These are phyloP conservation scores for Gracilinanus agilis DNA, from an alignment of 2,113 vertebrate species.

Conservation along the genomic window DNA sequence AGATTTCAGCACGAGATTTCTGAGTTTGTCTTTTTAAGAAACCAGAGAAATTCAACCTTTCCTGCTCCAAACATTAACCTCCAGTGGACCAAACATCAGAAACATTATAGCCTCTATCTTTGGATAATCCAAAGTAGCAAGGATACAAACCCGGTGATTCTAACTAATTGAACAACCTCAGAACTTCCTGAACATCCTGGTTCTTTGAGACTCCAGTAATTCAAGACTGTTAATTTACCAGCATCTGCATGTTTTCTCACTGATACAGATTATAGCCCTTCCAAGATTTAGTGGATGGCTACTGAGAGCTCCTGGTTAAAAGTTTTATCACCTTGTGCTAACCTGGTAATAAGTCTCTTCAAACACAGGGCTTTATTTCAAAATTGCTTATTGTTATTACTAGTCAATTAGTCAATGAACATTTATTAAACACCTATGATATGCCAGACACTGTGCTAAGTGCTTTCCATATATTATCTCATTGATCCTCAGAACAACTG, in stretches of 20 bases:
- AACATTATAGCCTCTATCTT: slow-evolving; percentile 17
- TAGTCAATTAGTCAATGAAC: neutral
- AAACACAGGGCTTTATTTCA: neutral
- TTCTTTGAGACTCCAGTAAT: neutral
- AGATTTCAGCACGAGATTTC: slow-evolving; percentile 44
- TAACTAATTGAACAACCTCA: neutral
- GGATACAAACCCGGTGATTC: neutral
- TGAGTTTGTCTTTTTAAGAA: slow-evolving; percentile 40
- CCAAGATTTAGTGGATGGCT: neutral
- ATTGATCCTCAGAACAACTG: neutral
- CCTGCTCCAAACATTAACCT: slow-evolving; percentile 11
- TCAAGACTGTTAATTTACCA: neutral
- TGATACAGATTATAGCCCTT: neutral
- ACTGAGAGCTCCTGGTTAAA: neutral
- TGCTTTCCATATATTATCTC: neutral
- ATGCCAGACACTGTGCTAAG: neutral
- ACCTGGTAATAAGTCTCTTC: neutral
- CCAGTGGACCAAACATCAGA: slow-evolving; percentile 2
- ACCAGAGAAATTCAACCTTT: slow-evolving; percentile 20
- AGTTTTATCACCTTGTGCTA: neutral
- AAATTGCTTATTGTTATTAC: neutral
- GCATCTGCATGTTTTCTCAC: neutral
- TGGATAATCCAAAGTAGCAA: slow-evolving; percentile 27
- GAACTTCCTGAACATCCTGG: neutral
- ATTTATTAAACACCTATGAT: neutral